Conservation (phyloP, 2,113 vertebrate genomes). For the Megaceryle torquata region DNA sequence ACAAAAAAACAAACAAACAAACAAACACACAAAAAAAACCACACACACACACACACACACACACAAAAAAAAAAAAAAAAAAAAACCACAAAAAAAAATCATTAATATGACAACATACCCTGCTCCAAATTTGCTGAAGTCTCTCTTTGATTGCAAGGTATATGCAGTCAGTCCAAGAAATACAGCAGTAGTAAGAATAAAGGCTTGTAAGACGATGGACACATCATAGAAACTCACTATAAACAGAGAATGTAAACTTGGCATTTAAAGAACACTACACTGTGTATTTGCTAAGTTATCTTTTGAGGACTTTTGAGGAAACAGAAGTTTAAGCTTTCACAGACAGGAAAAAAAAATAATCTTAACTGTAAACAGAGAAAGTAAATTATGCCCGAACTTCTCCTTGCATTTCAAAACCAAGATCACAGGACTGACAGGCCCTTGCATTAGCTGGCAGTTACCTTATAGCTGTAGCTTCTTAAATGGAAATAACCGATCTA, state of each 20-base stretch:
- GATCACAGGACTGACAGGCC: not conserved
- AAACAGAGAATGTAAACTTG: constrained; percentile 25
- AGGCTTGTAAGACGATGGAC: constrained; percentile 85
- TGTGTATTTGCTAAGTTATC: not conserved
- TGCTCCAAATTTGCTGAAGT: constrained; percentile 92
- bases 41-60: too few species aligned
- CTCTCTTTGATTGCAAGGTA: constrained; percentile 92
- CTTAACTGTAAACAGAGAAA: not conserved
- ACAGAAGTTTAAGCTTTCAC: not conserved
- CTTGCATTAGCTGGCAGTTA: not conserved
- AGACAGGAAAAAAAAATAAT: not conserved
- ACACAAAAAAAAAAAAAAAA: too few species aligned
- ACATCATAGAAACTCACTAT: constrained; percentile 92
- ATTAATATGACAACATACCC: constrained; percentile 76
- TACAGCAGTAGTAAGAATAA: constrained; percentile 87
- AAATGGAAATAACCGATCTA: not conserved
- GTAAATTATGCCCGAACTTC: not conserved
- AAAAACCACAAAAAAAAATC: too few species aligned
- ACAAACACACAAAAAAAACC: too few species aligned
- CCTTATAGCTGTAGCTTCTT: not conserved
- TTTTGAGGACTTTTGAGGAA: not conserved
- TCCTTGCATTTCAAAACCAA: not conserved
- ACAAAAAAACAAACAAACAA: not conserved
- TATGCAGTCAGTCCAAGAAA: constrained; percentile 88
- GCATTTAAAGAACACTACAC: not conserved